Evolutionary conservation across 2,797 vertebrate species (phyloP).

Genomic region (Sebastiscus albofasciatus): DNA sequence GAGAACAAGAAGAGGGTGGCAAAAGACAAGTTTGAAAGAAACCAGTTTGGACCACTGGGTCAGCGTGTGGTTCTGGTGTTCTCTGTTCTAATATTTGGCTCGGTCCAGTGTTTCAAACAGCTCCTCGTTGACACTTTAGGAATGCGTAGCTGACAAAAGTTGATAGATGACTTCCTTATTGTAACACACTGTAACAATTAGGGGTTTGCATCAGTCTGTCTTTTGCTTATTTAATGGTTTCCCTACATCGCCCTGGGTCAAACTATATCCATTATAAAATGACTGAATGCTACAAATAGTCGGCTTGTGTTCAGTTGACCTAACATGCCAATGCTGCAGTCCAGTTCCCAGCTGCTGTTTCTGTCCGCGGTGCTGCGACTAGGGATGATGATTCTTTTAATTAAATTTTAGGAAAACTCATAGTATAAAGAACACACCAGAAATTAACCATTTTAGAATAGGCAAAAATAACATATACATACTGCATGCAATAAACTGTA

Average conservation of each 20-base stretch:
- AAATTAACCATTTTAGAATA: no score
- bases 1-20: not conserved
- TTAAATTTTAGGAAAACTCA: no score
- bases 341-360: not conserved
- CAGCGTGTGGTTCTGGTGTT: conserved; percentile 7
- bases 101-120: conserved; percentile 19
- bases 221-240: conserved; percentile 51
- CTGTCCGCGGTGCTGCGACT: no score
- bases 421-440: no score
- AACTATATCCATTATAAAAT: conserved; percentile 2
- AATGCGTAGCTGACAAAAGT: conserved; percentile 59
- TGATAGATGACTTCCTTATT: conserved; percentile 72
- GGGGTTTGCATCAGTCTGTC: conserved; percentile 38
- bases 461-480: fast-evolving
- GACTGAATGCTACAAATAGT: conserved; percentile 4
- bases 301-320: conserved; percentile 7
- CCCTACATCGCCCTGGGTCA: conserved; percentile 30
- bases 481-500: no score
- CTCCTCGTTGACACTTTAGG: conserved; percentile 48
- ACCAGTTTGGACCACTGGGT: conserved; percentile 20
- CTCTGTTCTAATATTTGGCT: conserved; percentile 18
- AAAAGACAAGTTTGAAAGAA: conserved; percentile 4
- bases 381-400: no score
- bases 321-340: not conserved
- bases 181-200: conserved; percentile 58